Evolutionary conservation across 2,113 vertebrate genomes (phyloP), one percentile per base, ranked within the genome.

Genomic region (Sitta europaea): DNA sequence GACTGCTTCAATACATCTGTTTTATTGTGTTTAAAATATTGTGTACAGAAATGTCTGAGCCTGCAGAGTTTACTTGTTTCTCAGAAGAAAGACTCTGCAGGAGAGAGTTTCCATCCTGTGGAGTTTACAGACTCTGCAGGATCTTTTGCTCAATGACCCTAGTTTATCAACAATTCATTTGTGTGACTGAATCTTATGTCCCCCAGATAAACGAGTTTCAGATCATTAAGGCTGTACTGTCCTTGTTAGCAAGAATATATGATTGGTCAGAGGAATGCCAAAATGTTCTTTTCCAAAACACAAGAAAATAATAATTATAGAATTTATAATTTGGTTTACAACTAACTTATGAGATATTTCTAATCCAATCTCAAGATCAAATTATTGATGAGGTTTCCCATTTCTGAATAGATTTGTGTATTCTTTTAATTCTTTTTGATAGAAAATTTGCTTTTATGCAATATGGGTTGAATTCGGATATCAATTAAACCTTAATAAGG

Each of bases 31-130:
- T 88, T 93, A 84, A 93, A 93, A 88, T 86, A 71, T 14, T 86
- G 36, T 74, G 88, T 92, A 81, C 63, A 93, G 59, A 90, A 93
- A 78, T 48, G 14, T 88, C 81, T 71, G 59, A 93, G 86, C 75
- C 86, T 93, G 90, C 68, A 78, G 90, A 95, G 80, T 93, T 92
- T 88, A 55, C 82, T 95, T 97, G 86, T 95, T 96, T 92, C 75
- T 88, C n/a, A 75, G 76, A 96, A 96, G 90, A 96, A 97, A 93
- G 93, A 45, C 94, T 90, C 93, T 77, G 92, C 92, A 90, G 89
- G 92, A 95, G 55, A 74, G 85, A 90, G 67, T 88, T 96, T 94
- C 87, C 78, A 59, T 95, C 88, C 71, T 93, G 85, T 61, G 59
- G 92, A 90, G 93, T 79, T 84, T 75, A 74, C 71, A 88, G 71